These are phyloP conservation scores for Siderastrea siderea DNA, from an alignment of 92 coral and sea anemone species.

Conservation along the genomic window DNA sequence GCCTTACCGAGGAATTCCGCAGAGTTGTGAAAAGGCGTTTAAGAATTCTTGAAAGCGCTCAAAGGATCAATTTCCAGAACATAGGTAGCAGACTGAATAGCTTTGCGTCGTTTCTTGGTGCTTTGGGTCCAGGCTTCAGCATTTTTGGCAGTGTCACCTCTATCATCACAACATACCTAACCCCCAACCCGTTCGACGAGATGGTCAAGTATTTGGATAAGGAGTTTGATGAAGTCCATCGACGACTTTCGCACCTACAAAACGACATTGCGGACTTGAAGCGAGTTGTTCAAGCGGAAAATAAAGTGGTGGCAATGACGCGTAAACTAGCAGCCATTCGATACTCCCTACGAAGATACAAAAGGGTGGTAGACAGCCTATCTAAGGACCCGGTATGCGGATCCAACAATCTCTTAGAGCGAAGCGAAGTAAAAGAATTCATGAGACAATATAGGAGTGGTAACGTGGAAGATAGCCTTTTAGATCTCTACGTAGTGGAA, in stretches of 20 bases:
- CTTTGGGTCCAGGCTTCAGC: conserved; percentile 33
- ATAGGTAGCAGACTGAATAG: not conserved
- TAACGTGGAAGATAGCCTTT: conserved; percentile 49
- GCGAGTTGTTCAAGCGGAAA: conserved; percentile 7
- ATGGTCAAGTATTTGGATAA: conserved; percentile 39
- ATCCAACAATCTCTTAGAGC: not conserved
- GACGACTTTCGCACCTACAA: conserved; percentile 27
- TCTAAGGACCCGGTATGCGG: conserved; percentile 38
- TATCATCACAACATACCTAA: conserved; percentile 39
- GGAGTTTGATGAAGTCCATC: conserved; percentile 45
- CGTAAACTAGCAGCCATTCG: conserved; percentile 14
- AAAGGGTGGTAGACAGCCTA: conserved; percentile 21
- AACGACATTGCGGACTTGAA: conserved; percentile 34
- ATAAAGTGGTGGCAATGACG: not conserved
- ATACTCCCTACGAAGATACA: conserved; percentile 23
- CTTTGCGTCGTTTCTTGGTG: conserved; percentile 12
- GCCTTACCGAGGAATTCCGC: conserved; percentile 9
- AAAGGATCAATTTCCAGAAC: not conserved
- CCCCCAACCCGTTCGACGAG: conserved; percentile 51
- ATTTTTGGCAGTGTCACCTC: conserved; percentile 36
- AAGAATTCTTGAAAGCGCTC: not conserved
- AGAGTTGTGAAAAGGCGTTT: not conserved
- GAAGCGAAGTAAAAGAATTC: conserved; percentile 31
- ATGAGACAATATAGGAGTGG: conserved; percentile 14
- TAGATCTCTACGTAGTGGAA: conserved; percentile 58